These are phyloP conservation scores for Crotalus helleri DNA, from an alignment of 2,113 vertebrate genomes.

Conservation along the genomic window DNA sequence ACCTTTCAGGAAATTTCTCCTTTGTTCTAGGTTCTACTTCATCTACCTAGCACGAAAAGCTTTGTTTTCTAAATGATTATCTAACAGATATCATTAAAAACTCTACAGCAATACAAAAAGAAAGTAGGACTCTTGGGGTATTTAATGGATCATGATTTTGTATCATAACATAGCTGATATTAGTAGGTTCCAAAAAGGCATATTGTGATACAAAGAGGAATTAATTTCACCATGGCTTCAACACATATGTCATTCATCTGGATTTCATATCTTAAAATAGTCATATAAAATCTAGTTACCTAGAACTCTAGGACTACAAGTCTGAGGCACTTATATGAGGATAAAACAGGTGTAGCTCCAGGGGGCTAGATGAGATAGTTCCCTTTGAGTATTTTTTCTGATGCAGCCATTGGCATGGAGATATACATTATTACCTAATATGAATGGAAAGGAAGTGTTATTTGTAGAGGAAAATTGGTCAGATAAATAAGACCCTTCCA, in stretches of 20 bases:
- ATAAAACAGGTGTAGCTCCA: neutral
- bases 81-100: neutral
- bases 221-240: neutral
- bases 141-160: neutral
- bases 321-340: neutral
- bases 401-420: neutral
- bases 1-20: neutral
- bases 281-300: neutral
- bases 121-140: neutral
- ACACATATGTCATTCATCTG: neutral
- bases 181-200: neutral
- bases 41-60: neutral
- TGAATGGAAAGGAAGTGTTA: neutral
- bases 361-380: neutral
- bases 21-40: neutral
- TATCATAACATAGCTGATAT: no score
- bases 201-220: neutral
- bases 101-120: neutral
- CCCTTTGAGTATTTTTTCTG: neutral
- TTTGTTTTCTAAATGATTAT: neutral
- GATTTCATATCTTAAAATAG: neutral
- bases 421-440: neutral
- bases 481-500: neutral
- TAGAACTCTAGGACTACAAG: neutral
- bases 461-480: neutral